Conservation (phyloP, 2,797 vertebrate genomes). For the Leontopithecus rosalia region DNA sequence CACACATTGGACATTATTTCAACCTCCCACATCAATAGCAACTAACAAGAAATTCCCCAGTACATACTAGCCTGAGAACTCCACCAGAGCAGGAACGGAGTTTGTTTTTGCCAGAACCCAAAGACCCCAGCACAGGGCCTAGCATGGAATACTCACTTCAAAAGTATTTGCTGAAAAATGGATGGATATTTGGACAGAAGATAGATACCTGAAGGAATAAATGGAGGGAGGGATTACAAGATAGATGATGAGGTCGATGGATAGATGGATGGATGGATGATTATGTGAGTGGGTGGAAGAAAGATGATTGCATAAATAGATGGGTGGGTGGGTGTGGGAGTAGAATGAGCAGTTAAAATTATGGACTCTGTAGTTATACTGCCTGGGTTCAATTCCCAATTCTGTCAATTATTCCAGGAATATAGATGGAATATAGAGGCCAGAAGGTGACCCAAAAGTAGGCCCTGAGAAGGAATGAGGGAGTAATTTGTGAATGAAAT, state of each 20-base stretch:
- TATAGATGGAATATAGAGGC: neutral
- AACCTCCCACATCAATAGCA: neutral
- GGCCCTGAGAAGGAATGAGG: neutral
- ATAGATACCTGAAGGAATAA: neutral
- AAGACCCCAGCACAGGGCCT: neutral
- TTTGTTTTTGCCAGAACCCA: neutral
- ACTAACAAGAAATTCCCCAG: neutral
- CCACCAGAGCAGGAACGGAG: neutral
- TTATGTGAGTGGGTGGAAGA: neutral
- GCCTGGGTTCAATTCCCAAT: neutral
- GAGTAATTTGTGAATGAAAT: neutral
- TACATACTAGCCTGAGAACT: neutral
- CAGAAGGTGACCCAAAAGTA: neutral
- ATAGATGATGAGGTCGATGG: neutral
- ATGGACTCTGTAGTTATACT: neutral
- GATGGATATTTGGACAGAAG: neutral
- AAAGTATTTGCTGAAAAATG: neutral
- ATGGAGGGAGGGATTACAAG: neutral
- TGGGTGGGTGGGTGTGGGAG: fast-evolving
- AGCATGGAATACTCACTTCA: neutral
- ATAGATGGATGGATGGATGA: neutral
- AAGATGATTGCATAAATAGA: neutral
- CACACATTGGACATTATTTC: neutral
- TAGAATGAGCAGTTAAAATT: neutral
- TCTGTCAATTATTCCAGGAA: neutral